Conservation (phyloP, 2,797 vertebrate genomes). For the Phyllotis vaccarum region DNA sequence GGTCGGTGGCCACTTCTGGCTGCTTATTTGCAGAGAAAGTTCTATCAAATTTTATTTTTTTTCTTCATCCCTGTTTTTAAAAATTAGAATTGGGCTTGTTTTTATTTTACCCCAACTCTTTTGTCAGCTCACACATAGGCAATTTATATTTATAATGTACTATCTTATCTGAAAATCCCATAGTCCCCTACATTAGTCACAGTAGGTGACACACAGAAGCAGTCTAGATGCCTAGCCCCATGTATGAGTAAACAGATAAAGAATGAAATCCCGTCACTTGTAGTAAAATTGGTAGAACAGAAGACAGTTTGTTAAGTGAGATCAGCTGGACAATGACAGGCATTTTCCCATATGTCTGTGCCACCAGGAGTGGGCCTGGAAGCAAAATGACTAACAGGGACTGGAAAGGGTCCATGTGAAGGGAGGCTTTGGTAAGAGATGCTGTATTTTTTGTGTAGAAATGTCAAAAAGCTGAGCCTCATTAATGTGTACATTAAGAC, state of each 20-base stretch:
- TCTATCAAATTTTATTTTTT: neutral
- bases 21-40: neutral
- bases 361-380: neutral
- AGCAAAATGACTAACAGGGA: neutral
- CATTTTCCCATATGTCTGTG: too few species aligned
- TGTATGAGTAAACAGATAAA: too few species aligned
- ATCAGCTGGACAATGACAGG: neutral
- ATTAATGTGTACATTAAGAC: neutral
- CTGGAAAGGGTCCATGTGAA: neutral
- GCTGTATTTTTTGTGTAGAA: neutral
- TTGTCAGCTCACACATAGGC: neutral
- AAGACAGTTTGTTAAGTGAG: neutral
- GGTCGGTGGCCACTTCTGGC: neutral
- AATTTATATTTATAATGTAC: neutral
- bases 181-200: neutral
- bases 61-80: neutral
- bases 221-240: neutral
- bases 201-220: neutral
- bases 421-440: neutral
- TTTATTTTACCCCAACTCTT: neutral
- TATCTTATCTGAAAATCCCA: neutral
- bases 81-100: too few species aligned
- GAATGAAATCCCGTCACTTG: neutral
- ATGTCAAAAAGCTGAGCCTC: neutral
- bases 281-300: neutral